A percentile compares a stretch with the other conserved stretches of the same genome.
These are phyloP conservation scores for Carassius gibelio DNA, from an alignment of 2,113 vertebrate genomes.

Conservation along the genomic window DNA sequence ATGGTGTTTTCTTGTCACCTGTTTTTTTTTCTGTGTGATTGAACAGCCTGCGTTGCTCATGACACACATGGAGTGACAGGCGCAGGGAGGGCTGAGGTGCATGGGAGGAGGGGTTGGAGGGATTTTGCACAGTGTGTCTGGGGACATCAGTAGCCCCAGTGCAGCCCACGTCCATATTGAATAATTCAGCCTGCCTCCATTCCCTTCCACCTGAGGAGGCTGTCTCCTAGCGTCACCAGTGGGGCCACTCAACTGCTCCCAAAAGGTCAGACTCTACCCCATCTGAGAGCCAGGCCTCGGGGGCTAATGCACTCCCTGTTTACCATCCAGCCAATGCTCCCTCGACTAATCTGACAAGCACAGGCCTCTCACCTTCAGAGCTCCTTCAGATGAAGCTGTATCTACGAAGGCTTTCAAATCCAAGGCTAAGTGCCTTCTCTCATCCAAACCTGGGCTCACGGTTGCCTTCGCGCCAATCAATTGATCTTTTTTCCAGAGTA, in stretches of 20 bases:
- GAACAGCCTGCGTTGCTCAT: constrained; percentile 23
- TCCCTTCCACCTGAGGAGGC: constrained; percentile 82
- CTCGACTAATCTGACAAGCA: constrained; percentile 70
- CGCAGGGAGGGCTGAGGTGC: constrained; percentile 45
- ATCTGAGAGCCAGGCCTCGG: constrained; percentile 47
- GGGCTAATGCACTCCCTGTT: constrained; percentile 71
- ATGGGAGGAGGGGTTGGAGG: constrained; percentile 36
- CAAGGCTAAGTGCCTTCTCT: constrained; percentile 70
- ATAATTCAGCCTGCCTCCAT: constrained; percentile 80
- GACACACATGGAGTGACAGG: constrained; percentile 63
- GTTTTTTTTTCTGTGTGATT: constrained; percentile 44
- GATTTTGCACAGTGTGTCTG: constrained; percentile 59
- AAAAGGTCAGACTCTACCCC: constrained; percentile 76
- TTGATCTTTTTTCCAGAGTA: constrained; percentile 61
- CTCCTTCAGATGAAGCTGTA: constrained; percentile 67
- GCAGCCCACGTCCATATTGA: constrained; percentile 69
- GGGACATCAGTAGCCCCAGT: constrained; percentile 68
- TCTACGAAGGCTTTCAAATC: constrained; percentile 24
- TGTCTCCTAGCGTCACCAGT: constrained; percentile 83
- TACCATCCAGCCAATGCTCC: constrained; percentile 64
- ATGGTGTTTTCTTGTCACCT: constrained; percentile 51
- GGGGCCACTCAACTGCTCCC: constrained; percentile 78
- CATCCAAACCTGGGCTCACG: constrained; percentile 50
- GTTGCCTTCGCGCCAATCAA: constrained; percentile 57
- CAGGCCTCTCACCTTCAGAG: constrained; percentile 70